A percentile compares a stretch with the other conserved stretches of the same genome.
Evolutionary conservation across 1,140 invertebrate species (phyloP).

Genomic region (Drosophila quadrilineata): DNA sequence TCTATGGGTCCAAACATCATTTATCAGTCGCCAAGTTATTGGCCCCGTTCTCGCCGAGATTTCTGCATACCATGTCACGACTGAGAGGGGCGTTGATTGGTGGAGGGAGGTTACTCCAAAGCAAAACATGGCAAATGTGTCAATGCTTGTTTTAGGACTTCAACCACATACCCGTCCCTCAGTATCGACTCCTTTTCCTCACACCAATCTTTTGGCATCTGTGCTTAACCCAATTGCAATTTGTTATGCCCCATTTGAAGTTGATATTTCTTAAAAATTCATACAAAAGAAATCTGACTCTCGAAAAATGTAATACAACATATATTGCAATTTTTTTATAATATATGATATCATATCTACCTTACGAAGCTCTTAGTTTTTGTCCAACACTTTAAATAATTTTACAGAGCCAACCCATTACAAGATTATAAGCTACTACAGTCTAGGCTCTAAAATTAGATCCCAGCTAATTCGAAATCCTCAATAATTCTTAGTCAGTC

Average conservation of each 20-base stretch:
- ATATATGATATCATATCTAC: no score
- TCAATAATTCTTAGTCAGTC: no score
- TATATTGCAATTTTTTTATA: no score
- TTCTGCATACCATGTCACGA: conserved; percentile 50
- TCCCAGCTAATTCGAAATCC: no score
- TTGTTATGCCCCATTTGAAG: conserved; percentile 56
- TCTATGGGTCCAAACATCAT: conserved; percentile 61
- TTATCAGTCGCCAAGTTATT: conserved; percentile 64
- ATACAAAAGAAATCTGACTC: no score
- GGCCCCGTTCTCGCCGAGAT: conserved; percentile 64
- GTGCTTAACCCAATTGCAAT: conserved; percentile 42
- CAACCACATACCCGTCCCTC: not conserved
- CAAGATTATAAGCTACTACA: no score
- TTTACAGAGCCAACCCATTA: no score
- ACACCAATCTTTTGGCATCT: not conserved
- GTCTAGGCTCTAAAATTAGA: no score
- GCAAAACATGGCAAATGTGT: conserved; percentile 51
- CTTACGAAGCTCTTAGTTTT: no score
- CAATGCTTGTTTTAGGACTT: conserved; percentile 32
- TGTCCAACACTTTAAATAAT: no score
- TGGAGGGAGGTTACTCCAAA: not conserved
- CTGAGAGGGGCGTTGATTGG: not conserved
- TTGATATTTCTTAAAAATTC: no score
- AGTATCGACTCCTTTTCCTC: not conserved
- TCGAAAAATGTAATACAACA: no score